These are phyloP conservation scores for Arrhopalites spinosus DNA, from an alignment of 2,888 invertebrate species.

Conservation along the genomic window DNA sequence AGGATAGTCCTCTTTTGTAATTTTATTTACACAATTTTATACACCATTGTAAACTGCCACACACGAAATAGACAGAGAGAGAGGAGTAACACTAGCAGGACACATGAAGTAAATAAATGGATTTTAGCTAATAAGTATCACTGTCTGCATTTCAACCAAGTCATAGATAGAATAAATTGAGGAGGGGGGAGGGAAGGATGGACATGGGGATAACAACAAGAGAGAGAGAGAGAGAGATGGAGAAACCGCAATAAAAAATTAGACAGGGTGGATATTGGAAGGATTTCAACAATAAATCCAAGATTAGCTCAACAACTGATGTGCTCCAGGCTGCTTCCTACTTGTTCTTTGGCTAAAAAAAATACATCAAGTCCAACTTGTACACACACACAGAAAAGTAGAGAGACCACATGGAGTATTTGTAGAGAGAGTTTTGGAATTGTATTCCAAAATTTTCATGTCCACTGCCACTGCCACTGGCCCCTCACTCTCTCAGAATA, in stretches of 20 bases:
- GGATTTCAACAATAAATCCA: slow-evolving; percentile 47
- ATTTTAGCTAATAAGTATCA: neutral
- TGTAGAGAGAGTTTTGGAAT: neutral
- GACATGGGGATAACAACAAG: neutral
- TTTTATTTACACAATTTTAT: too few relatives aligned
- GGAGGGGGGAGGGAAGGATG: neutral
- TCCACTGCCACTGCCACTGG: neutral
- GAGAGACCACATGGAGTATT: neutral
- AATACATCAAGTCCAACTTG: neutral
- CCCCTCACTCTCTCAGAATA: neutral
- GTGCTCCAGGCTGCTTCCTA: slow-evolving; percentile 29
- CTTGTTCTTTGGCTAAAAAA: neutral
- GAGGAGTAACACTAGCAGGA: too few relatives aligned
- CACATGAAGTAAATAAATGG: slow-evolving; percentile 1
- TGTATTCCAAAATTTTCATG: neutral
- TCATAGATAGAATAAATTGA: too few relatives aligned
- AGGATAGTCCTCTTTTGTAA: too few relatives aligned
- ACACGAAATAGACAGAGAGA: neutral
- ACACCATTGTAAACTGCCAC: neutral
- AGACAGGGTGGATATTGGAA: slow-evolving; percentile 39
- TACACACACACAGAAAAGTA: neutral
- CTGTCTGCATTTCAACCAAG: too few relatives aligned
- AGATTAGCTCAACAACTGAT: slow-evolving; percentile 44
- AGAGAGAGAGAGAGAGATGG: neutral
- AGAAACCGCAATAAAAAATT: slow-evolving; percentile 32